Percentiles rank a stretch among this genome's conserved stretches.
These are phyloP conservation scores for Hippocampus guttulatus DNA, from an alignment of 2,113 vertebrate species.

Conservation along the genomic window DNA sequence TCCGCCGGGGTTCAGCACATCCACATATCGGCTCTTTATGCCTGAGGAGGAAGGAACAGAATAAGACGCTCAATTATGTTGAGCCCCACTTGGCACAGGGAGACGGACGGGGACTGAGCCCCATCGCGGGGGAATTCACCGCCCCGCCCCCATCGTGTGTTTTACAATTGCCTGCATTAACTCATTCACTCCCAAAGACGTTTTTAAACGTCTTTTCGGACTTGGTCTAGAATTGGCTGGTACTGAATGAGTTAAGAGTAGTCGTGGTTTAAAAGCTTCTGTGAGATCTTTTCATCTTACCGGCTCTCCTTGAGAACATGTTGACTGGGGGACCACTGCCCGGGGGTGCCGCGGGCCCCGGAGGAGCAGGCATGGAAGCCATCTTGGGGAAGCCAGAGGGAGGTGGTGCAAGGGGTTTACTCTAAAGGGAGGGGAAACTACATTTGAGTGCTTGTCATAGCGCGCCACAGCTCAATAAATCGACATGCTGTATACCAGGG, in stretches of 20 bases:
- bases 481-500: too few relatives aligned
- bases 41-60: conserved; percentile 45
- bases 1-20: conserved; percentile 84
- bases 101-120: too few relatives aligned
- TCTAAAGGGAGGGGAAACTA: conserved; percentile 57
- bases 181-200: too few relatives aligned
- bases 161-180: too few relatives aligned
- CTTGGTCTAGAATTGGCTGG: too few relatives aligned
- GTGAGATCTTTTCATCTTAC: conserved; percentile 58
- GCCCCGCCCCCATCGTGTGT: too few relatives aligned
- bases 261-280: neutral
- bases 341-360: conserved; percentile 61
- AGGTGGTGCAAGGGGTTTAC: conserved; percentile 84
- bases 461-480: neutral
- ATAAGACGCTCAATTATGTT: neutral
- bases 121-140: too few relatives aligned
- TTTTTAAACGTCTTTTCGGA: too few relatives aligned
- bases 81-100: too few relatives aligned
- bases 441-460: too few relatives aligned
- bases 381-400: conserved; percentile 80
- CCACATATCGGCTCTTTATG: conserved; percentile 85
- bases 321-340: conserved; percentile 75
- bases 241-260: too few relatives aligned
- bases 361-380: conserved; percentile 57
- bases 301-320: conserved; percentile 92